phyloP scores from a whole-genome alignment of 2,797 vertebrate genomes.

The Eurystomus glaucurus region DNA sequence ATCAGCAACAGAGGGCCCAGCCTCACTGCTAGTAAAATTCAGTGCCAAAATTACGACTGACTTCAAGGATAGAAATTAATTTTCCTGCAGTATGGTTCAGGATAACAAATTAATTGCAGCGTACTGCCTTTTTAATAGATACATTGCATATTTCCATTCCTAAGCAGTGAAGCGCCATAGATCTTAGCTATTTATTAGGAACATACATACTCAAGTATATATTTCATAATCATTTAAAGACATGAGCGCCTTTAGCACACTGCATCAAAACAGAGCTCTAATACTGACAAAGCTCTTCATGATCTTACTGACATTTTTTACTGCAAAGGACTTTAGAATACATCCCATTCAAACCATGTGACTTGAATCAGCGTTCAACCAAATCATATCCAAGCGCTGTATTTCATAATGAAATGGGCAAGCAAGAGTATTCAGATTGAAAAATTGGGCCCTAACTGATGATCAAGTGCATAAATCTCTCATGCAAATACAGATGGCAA shows the following conservation, averaged over 20 bases:
- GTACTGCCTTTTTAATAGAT: background rate
- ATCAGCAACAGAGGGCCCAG: conserved; percentile 48
- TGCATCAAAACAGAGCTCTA: conserved; percentile 42
- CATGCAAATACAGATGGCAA: background rate
- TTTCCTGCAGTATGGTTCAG: conserved; percentile 34
- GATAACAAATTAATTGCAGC: conserved; percentile 33
- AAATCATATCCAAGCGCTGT: background rate
- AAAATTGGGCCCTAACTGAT: background rate
- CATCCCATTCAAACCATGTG: background rate
- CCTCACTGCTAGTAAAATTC: conserved; percentile 16
- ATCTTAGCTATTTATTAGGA: background rate
- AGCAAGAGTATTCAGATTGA: background rate
- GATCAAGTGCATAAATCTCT: background rate
- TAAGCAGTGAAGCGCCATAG: background rate
- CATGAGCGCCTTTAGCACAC: background rate
- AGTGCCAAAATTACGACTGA: conserved; percentile 41
- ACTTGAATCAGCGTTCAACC: conserved; percentile 34
- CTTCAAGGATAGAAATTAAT: conserved; percentile 20
- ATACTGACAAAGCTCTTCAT: conserved; percentile 21
- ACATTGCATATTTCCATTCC: background rate
- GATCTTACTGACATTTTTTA: conserved; percentile 9
- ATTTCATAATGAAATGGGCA: background rate
- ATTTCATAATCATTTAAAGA: conserved; percentile 3
- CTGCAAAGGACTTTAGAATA: background rate
- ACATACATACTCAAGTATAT: background rate